phyloP scores from a whole-genome alignment of 2,888 invertebrate genomes.

The Oxycera nigricornis region DNA sequence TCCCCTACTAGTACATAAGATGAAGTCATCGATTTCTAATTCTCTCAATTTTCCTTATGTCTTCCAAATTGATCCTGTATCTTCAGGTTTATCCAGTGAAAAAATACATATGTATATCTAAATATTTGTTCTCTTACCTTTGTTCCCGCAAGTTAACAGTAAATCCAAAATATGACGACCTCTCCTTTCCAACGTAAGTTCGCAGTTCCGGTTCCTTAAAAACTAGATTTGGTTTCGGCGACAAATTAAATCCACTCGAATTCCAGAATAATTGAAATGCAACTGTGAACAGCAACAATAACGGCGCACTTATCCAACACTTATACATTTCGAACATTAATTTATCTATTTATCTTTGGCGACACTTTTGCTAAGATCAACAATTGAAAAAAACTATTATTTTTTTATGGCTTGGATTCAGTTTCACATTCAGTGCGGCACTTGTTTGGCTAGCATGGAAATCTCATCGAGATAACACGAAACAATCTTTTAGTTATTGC shows the following conservation, averaged over 20 bases:
- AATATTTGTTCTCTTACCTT: constrained; percentile 58
- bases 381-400: background rate
- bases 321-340: background rate
- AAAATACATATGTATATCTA: no score
- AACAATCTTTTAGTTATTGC: background rate
- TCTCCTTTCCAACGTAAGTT: constrained; percentile 52
- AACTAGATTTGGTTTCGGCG: constrained; percentile 55
- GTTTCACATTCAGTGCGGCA: constrained; percentile 1
- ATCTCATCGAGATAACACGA: background rate
- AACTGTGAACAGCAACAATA: background rate
- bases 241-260: constrained; percentile 55
- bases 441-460: background rate
- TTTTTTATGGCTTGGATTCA: background rate
- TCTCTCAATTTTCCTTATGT: no score
- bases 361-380: background rate
- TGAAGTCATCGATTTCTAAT: no score
- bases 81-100: no score
- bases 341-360: background rate
- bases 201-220: constrained; percentile 53
- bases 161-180: constrained; percentile 60
- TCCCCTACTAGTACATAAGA: no score
- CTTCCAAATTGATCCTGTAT: no score
- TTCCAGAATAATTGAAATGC: background rate
- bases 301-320: background rate
- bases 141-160: constrained; percentile 55